Evolutionary conservation across 2,797 vertebrate species (phyloP).

Genomic region (Limosa lapponica): DNA sequence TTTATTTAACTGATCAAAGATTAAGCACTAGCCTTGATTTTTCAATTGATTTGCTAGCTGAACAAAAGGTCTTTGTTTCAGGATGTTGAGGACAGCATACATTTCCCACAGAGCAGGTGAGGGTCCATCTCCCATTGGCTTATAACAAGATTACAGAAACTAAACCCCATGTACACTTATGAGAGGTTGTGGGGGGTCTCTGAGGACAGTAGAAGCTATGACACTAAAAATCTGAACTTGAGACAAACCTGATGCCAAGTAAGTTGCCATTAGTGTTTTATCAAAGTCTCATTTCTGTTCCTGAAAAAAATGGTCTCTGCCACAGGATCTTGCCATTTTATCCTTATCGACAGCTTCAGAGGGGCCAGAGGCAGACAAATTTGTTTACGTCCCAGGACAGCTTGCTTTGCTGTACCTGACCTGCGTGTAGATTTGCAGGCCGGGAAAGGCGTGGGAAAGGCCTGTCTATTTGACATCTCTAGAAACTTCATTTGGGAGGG

Average conservation of each 20-base stretch:
- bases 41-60: not conserved
- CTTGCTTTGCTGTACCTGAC: not conserved
- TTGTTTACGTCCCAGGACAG: not conserved
- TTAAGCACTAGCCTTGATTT: not conserved
- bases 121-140: not conserved
- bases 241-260: not conserved
- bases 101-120: not conserved
- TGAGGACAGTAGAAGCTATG: not conserved
- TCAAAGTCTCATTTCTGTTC: not conserved
- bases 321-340: not conserved
- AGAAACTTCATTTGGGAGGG: not conserved
- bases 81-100: not conserved
- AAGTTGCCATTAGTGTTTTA: not conserved
- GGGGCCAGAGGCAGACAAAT: not conserved
- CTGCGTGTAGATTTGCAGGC: not conserved
- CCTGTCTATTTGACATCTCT: not conserved
- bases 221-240: not conserved
- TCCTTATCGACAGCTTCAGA: not conserved
- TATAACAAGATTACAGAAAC: not conserved
- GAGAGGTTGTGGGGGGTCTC: not conserved
- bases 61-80: constrained; percentile 1
- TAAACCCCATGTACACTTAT: not conserved
- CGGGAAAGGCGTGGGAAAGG: not conserved
- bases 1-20: not conserved
- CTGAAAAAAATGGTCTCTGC: not conserved